phyloP scores from a whole-genome alignment of 2,888 invertebrate species.

The Tenthredo livida region DNA sequence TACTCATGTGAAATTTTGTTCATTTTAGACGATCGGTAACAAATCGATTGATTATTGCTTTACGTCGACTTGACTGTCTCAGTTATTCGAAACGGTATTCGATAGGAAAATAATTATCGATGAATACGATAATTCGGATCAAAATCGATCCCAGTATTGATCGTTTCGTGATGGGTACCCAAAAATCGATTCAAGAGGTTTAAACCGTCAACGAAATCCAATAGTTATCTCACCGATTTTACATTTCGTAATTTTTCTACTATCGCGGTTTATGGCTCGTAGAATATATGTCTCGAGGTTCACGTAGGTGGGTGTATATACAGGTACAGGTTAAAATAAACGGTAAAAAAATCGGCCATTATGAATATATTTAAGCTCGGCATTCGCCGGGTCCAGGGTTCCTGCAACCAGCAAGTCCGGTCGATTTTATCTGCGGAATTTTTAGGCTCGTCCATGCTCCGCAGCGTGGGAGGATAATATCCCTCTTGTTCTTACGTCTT shows the following conservation, averaged over 20 bases:
- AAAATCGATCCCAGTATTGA: too few relatives aligned
- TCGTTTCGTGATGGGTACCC: not conserved
- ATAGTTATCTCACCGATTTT: not conserved
- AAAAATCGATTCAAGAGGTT: not conserved
- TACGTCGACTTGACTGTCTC: too few relatives aligned
- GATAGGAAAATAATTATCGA: too few relatives aligned
- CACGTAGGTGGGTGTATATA: not conserved
- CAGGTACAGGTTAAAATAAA: slow-evolving; percentile 18
- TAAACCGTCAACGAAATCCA: too few relatives aligned
- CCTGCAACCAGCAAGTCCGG: slow-evolving; percentile 56
- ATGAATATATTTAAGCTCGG: slow-evolving; percentile 70
- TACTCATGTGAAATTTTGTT: too few relatives aligned
- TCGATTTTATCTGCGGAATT: slow-evolving; percentile 75
- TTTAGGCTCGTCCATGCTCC: slow-evolving; percentile 67
- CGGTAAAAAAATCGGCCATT: slow-evolving; percentile 67
- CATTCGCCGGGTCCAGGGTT: slow-evolving; percentile 58
- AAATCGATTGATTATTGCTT: too few relatives aligned
- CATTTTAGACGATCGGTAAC: too few relatives aligned
- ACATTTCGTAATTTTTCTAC: not conserved
- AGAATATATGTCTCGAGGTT: slow-evolving; percentile 19
- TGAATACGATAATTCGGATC: too few relatives aligned
- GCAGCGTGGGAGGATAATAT: slow-evolving; percentile 73
- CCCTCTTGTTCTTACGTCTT: slow-evolving; percentile 58
- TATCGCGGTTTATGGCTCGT: not conserved
- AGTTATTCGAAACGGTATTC: too few relatives aligned